These are phyloP conservation scores for Nannobrachium achirus DNA, from an alignment of 2,113 vertebrate species.

Conservation along the genomic window DNA sequence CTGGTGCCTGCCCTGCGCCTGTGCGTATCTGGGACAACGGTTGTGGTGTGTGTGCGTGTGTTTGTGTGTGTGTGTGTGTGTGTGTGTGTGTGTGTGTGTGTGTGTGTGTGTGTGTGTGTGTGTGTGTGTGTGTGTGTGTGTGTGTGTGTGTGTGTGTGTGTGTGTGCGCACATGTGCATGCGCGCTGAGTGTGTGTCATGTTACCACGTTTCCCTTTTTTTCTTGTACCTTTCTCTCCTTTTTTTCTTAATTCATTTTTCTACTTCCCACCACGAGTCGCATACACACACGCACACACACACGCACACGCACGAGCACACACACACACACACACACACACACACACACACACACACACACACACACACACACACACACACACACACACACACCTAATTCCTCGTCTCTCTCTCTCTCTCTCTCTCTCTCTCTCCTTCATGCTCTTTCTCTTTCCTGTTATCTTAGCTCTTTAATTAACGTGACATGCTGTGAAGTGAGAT, in stretches of 20 bases:
- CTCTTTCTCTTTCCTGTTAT: slow-evolving; percentile 39
- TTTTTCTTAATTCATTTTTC: slow-evolving; percentile 33
- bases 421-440: slow-evolving; percentile 10
- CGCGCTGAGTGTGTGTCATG: slow-evolving; percentile 25
- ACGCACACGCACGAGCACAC: not conserved
- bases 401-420: slow-evolving; percentile 19
- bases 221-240: slow-evolving; percentile 10
- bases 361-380: not conserved
- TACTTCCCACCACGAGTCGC: not conserved
- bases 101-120: slow-evolving; percentile 8
- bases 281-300: slow-evolving; percentile 1
- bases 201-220: slow-evolving; percentile 32
- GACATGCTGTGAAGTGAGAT: slow-evolving; percentile 70
- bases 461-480: slow-evolving; percentile 75
- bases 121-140: slow-evolving; percentile 17
- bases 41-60: slow-evolving; percentile 22
- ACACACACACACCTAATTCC: not conserved
- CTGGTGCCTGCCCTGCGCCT: slow-evolving; percentile 34
- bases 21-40: not conserved
- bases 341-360: not conserved
- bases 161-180: not conserved
- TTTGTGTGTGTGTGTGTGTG: slow-evolving; percentile 1
- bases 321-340: not conserved
- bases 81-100: slow-evolving; percentile 15
- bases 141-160: slow-evolving; percentile 10